These are phyloP conservation scores for Galerucella calmariensis DNA, from an alignment of 2,888 invertebrate genomes.

Conservation along the genomic window DNA sequence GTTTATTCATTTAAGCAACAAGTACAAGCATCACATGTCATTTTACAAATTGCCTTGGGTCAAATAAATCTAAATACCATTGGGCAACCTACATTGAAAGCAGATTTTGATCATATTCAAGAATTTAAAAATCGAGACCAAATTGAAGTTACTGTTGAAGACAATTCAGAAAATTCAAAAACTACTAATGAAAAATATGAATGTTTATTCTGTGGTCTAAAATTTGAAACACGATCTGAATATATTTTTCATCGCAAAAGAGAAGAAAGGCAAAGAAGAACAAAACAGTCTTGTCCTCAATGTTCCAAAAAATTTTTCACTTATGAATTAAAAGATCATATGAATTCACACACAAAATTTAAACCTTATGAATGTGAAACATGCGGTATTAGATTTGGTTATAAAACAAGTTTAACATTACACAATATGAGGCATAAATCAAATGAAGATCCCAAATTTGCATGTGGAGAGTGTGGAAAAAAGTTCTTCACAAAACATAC, in stretches of 20 bases:
- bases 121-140: neutral
- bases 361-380: slow-evolving; percentile 20
- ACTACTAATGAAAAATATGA: neutral
- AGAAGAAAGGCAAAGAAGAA: slow-evolving; percentile 20
- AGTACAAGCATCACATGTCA: slow-evolving; percentile 20
- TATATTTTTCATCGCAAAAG: slow-evolving; percentile 15
- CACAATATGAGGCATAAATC: slow-evolving; percentile 15
- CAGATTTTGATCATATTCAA: neutral
- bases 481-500: slow-evolving; percentile 18
- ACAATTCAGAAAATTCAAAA: neutral
- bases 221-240: slow-evolving; percentile 5
- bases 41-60: slow-evolving; percentile 20
- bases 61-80: slow-evolving; percentile 16
- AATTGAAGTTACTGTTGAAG: neutral
- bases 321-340: slow-evolving; percentile 20
- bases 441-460: slow-evolving; percentile 12
- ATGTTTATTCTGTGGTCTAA: slow-evolving; percentile 5
- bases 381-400: slow-evolving; percentile 14
- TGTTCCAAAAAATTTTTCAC: slow-evolving; percentile 13
- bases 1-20: slow-evolving; percentile 21
- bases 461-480: slow-evolving; percentile 17
- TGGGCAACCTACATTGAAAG: slow-evolving; percentile 5
- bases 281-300: slow-evolving; percentile 9
- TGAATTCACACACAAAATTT: slow-evolving; percentile 19
- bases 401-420: slow-evolving; percentile 15